Evolutionary conservation across 2,113 vertebrate genomes (phyloP).

Genomic region (Chlorodrepanis virens): DNA sequence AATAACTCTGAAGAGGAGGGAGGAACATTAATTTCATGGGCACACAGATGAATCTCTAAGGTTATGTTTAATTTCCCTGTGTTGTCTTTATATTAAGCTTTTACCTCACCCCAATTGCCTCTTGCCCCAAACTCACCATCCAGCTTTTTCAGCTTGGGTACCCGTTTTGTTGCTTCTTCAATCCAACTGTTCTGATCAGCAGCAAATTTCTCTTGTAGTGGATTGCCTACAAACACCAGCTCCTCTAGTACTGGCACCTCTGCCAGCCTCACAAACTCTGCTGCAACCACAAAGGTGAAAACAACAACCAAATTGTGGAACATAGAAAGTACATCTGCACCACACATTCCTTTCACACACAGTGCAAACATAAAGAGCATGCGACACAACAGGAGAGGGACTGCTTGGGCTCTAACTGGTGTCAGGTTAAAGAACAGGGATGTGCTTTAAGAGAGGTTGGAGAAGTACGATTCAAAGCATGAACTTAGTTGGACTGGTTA

Average conservation of each 20-base stretch:
- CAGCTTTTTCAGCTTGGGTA: slow-evolving; percentile 89
- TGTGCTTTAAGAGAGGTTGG: neutral
- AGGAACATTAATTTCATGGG: neutral
- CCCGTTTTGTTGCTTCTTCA: slow-evolving; percentile 88
- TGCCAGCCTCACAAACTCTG: slow-evolving; percentile 88
- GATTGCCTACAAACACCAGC: slow-evolving; percentile 95
- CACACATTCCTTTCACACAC: neutral
- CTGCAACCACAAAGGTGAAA: slow-evolving; percentile 69
- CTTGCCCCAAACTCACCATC: slow-evolving; percentile 79
- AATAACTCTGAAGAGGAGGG: neutral
- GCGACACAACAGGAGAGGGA: neutral
- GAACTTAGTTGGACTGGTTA: neutral
- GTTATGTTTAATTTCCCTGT: neutral
- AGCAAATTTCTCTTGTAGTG: slow-evolving; percentile 89
- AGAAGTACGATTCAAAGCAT: neutral
- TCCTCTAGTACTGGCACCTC: slow-evolving; percentile 87
- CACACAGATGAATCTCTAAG: neutral
- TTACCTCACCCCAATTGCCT: neutral
- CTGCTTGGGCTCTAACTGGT: neutral
- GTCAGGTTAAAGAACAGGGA: neutral
- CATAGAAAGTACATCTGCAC: neutral
- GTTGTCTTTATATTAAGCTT: neutral
- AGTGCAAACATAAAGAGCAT: neutral
- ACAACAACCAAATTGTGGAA: neutral
- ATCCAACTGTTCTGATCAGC: slow-evolving; percentile 84